These are phyloP conservation scores for Mustela lutreola DNA, from an alignment of 2,113 vertebrate genomes.

Conservation along the genomic window DNA sequence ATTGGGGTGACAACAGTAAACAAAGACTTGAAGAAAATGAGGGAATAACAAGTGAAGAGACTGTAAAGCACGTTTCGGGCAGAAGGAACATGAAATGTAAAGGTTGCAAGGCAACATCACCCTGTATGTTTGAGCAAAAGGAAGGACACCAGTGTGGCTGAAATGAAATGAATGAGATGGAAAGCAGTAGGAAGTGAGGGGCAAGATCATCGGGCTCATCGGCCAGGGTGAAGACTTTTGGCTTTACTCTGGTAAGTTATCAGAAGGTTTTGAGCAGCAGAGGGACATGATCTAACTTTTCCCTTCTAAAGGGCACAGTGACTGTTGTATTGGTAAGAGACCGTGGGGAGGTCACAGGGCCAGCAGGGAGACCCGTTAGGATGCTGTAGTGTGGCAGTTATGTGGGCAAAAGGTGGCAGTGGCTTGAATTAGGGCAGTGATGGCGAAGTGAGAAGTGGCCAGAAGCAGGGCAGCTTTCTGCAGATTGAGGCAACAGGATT, in stretches of 20 bases:
- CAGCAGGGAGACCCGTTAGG: background rate
- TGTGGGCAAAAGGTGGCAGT: background rate
- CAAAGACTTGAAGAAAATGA: slow-evolving; percentile 35
- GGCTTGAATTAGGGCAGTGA: background rate
- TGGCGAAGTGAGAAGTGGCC: background rate
- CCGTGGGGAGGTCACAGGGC: background rate
- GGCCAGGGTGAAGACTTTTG: background rate
- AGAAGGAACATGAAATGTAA: background rate
- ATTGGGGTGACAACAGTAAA: background rate
- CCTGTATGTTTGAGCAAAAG: background rate
- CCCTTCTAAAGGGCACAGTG: background rate
- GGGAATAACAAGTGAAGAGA: background rate
- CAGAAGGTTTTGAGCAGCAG: background rate
- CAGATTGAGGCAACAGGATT: background rate
- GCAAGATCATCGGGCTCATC: background rate
- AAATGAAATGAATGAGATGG: background rate
- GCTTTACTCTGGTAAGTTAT: slow-evolving; percentile 10
- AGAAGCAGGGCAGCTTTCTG: background rate
- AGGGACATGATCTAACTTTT: background rate
- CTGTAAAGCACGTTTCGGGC: background rate
- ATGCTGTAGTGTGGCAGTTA: background rate
- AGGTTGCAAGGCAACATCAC: background rate
- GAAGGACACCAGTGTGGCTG: background rate
- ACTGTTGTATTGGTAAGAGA: background rate
- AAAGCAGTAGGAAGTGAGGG: background rate